Evolutionary conservation across 2,888 invertebrate species (phyloP).

Genomic region (Onthophagus sagittarius): DNA sequence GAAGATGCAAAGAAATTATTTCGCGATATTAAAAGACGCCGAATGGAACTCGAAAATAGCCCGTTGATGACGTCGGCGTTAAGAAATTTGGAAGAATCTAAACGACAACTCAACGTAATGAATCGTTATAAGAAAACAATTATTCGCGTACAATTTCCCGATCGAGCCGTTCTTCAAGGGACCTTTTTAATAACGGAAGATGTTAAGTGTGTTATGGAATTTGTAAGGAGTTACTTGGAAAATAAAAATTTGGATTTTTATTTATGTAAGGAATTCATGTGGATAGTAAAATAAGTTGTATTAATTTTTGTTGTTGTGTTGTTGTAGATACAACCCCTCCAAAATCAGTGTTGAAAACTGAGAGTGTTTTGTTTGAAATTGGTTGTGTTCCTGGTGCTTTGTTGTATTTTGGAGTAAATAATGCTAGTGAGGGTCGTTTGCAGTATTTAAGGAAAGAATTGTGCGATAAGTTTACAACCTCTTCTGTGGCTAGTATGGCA

Average conservation of each 20-base stretch:
- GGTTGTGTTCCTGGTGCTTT: conserved; percentile 76
- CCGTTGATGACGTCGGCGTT: conserved; percentile 68
- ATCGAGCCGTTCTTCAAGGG: conserved; percentile 81
- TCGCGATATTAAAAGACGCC: conserved; percentile 65
- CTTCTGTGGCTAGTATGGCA: conserved; percentile 63
- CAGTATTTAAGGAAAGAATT: conserved; percentile 51
- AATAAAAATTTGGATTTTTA: conserved; percentile 66
- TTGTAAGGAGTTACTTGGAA: conserved; percentile 68
- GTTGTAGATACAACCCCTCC: conserved; percentile 79
- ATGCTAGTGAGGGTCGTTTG: conserved; percentile 53
- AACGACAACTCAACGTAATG: conserved; percentile 55
- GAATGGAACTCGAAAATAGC: conserved; percentile 64
- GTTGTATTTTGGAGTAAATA: conserved; percentile 63
- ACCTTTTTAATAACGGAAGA: conserved; percentile 76
- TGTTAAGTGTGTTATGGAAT: conserved; percentile 65
- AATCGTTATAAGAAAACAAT: conserved; percentile 72
- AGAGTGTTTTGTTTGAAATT: conserved; percentile 64
- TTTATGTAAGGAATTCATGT: conserved; percentile 64
- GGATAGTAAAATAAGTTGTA: background rate
- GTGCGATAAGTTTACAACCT: conserved; percentile 57
- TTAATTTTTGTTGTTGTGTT: conserved; percentile 31
- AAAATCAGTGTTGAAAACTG: conserved; percentile 61
- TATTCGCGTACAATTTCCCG: conserved; percentile 83
- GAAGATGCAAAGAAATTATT: conserved; percentile 76
- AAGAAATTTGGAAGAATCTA: conserved; percentile 57